Evolutionary conservation across 2,113 vertebrate genomes (phyloP), one percentile per base, ranked within the genome.

Genomic region (Sardina pilchardus): DNA sequence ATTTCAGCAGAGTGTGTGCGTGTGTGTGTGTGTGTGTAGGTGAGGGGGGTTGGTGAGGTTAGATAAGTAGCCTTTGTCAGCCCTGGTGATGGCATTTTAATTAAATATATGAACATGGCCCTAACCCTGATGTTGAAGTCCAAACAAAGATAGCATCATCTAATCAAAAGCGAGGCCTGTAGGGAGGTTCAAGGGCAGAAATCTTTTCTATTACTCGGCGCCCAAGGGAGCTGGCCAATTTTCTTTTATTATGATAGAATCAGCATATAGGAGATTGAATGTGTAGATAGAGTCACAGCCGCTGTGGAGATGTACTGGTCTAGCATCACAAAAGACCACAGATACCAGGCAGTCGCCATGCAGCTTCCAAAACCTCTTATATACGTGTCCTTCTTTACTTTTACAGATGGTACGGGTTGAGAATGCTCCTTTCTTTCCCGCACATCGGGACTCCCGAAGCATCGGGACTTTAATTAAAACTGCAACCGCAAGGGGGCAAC

Each of bases 211-310:
- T 96, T 94, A 93, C 82, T 90, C 86, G 93, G 96, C 96, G 96
- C 95, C 95, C 94, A 87, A 88, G 95, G 95, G 96, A 96, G 94
- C 94, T 94, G 96, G 94, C 89, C 96, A 96, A 97, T 97, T 97
- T 96, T 96, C 96, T 95, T 71, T 94, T 94, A 95, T 96, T 95
- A 96, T 95, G 96, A 97, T 96, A 94, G 95, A 96, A 97, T 97
- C 96, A 96, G 96, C 95, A 96, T 96, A 96, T 94, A 94, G 95
- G 92, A 95, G 95, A 96, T 96, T 93, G 95, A 93, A 95, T 91
- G 91, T 88, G 90, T 86, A 89, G 96, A 97, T 97, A 96, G 92
- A 90, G 94, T 96, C 94, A 94, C 87, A 81, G 50, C 17, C 50
- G 50, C 50, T 53, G 63, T 4, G 0, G 24, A 5, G 26, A 26